phyloP scores from a whole-genome alignment of 2,888 invertebrate species.

The Drosophila yooni region DNA sequence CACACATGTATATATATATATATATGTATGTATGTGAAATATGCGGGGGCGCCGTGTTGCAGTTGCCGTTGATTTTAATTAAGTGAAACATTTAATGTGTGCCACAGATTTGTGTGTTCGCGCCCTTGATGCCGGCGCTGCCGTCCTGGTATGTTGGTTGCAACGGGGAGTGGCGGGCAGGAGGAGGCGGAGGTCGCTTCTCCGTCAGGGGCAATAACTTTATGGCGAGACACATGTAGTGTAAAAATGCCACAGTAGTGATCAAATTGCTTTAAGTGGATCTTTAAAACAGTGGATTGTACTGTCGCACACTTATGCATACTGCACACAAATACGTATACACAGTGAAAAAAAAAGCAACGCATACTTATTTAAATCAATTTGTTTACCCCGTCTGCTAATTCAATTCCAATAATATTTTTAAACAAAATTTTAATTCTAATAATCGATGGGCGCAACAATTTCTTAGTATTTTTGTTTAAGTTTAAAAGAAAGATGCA shows the following conservation, averaged over 20 bases:
- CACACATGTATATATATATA: background rate
- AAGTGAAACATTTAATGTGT: slow-evolving; percentile 74
- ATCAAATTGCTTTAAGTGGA: slow-evolving; percentile 57
- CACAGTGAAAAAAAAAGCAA: background rate
- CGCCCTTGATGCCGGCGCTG: slow-evolving; percentile 63
- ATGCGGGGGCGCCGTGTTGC: slow-evolving; percentile 63
- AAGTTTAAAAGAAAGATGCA: background rate
- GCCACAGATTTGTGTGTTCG: slow-evolving; percentile 67
- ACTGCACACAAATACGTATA: background rate
- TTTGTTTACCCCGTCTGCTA: background rate
- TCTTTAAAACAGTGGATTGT: slow-evolving; percentile 27
- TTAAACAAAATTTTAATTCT: background rate
- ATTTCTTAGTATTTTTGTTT: background rate
- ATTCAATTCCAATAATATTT: background rate
- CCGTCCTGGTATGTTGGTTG: background rate
- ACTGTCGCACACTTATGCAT: too few relatives aligned
- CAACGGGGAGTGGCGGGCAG: background rate
- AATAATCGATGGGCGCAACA: background rate
- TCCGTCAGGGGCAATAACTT: slow-evolving; percentile 28
- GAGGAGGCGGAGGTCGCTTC: too few relatives aligned
- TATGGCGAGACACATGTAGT: slow-evolving; percentile 13
- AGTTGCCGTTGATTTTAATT: slow-evolving; percentile 71
- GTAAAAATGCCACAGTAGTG: slow-evolving; percentile 38
- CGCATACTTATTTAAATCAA: background rate
- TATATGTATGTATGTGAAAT: slow-evolving; percentile 10